Conservation (phyloP, 2,113 vertebrate species). For the Engraulis encrasicolus region DNA sequence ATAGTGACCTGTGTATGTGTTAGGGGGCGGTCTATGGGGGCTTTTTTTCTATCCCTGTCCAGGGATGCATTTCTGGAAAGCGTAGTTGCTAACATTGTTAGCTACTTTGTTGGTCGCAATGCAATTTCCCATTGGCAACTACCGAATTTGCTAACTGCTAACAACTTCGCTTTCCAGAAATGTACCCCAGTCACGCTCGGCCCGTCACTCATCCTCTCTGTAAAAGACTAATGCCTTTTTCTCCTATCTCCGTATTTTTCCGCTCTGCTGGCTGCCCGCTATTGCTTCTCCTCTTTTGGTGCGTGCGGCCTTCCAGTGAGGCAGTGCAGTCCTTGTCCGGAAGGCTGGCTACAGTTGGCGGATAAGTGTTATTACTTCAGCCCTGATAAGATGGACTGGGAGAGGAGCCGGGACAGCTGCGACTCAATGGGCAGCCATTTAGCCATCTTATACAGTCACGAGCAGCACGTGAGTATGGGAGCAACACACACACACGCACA, state of each 20-base stretch:
- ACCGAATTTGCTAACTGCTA: no score
- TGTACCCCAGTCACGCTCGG: no score
- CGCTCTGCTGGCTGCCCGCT: background rate
- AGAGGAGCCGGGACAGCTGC: conserved; percentile 58
- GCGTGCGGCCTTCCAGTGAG: conserved; percentile 36
- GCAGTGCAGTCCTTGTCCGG: conserved; percentile 58
- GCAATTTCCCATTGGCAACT: no score
- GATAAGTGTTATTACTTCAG: conserved; percentile 65
- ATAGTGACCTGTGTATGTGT: no score
- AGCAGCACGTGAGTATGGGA: conserved; percentile 55
- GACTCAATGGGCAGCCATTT: conserved; percentile 59
- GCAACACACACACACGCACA: background rate
- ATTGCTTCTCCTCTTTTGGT: background rate
- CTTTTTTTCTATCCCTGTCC: no score
- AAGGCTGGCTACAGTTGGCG: conserved; percentile 50
- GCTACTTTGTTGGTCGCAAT: no score
- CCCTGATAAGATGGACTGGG: conserved; percentile 61
- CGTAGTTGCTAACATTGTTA: no score
- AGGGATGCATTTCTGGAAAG: no score
- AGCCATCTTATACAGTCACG: conserved; percentile 57
- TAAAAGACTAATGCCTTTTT: conserved; percentile 18
- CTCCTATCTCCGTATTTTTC: conserved; percentile 2
- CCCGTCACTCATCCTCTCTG: background rate
- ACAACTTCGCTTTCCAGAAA: no score
- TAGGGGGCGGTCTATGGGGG: no score